Evolutionary conservation across 2,888 invertebrate species (phyloP).

Genomic region (Phyllotreta cruciferae): DNA sequence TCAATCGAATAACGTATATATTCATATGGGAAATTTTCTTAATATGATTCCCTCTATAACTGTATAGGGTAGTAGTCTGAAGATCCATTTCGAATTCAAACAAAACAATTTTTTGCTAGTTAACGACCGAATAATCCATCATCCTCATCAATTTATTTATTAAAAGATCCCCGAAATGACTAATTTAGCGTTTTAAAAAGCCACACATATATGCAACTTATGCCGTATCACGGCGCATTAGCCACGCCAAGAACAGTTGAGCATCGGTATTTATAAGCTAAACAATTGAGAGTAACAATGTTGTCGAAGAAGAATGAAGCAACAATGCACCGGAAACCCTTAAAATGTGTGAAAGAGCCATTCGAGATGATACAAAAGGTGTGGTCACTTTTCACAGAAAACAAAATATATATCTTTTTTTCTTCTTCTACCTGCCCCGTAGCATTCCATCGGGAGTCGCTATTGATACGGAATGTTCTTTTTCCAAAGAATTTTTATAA

Average conservation of each 20-base stretch:
- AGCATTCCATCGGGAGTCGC: slow-evolving; percentile 57
- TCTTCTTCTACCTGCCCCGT: slow-evolving; percentile 52
- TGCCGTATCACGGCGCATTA: slow-evolving; percentile 54
- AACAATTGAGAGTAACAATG: slow-evolving; percentile 59
- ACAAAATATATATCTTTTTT: slow-evolving; percentile 51
- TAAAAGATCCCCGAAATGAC: slow-evolving; percentile 34
- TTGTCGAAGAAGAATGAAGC: slow-evolving; percentile 56
- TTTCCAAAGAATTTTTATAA: slow-evolving; percentile 35
- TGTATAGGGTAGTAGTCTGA: too few relatives aligned
- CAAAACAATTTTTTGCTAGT: too few relatives aligned
- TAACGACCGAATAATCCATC: too few relatives aligned
- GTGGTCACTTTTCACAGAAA: slow-evolving; percentile 62
- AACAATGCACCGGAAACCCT: slow-evolving; percentile 61
- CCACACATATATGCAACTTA: slow-evolving; percentile 29
- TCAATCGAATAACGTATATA: too few relatives aligned
- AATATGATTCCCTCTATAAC: too few relatives aligned
- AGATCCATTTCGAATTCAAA: too few relatives aligned
- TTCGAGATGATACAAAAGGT: slow-evolving; percentile 57
- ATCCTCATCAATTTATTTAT: slow-evolving; percentile 24
- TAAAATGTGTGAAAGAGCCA: slow-evolving; percentile 60
- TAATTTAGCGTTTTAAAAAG: slow-evolving; percentile 35
- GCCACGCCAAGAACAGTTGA: slow-evolving; percentile 49
- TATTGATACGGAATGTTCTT: slow-evolving; percentile 54
- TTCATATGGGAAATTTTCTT: too few relatives aligned
- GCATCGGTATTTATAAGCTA: slow-evolving; percentile 58